phyloP scores from a whole-genome alignment of 2,888 invertebrate species.

The Xanthorhoe spadicearia region DNA sequence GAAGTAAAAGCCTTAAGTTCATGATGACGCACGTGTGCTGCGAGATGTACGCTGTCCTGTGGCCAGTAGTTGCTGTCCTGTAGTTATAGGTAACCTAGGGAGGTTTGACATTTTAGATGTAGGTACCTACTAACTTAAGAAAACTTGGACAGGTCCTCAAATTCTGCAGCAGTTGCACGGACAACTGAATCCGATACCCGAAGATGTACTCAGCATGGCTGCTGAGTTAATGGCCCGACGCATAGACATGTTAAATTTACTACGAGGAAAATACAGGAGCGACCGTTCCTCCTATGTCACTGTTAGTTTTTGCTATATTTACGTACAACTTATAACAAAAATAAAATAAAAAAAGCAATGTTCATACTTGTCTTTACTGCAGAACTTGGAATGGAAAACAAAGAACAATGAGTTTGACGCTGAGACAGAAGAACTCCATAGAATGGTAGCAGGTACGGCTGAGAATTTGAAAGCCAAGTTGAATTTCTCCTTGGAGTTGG shows the following conservation, averaged over 20 bases:
- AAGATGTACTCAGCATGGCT: slow-evolving; percentile 62
- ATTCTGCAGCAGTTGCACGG: slow-evolving; percentile 63
- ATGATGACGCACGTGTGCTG: too few relatives aligned
- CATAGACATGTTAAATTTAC: slow-evolving; percentile 62
- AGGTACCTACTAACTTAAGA: too few relatives aligned
- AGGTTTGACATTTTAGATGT: not conserved
- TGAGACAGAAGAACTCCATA: slow-evolving; percentile 69
- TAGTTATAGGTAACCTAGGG: too few relatives aligned
- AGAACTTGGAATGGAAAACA: slow-evolving; percentile 73
- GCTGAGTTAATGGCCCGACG: slow-evolving; percentile 72
- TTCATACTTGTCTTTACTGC: slow-evolving; percentile 36
- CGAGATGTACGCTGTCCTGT: too few relatives aligned
- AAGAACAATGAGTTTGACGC: slow-evolving; percentile 67
- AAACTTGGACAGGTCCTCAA: slow-evolving; percentile 57
- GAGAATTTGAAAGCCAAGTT: slow-evolving; percentile 72
- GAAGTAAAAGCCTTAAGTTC: too few relatives aligned
- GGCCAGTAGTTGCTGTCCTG: not conserved
- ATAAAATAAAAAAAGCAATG: too few relatives aligned
- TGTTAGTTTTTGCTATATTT: slow-evolving; percentile 27
- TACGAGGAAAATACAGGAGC: slow-evolving; percentile 60
- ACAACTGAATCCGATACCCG: slow-evolving; percentile 67
- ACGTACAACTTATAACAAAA: not conserved
- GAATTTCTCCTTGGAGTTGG: slow-evolving; percentile 61
- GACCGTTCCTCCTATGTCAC: slow-evolving; percentile 56
- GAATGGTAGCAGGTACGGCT: slow-evolving; percentile 62